These are phyloP conservation scores for Thecophora atra DNA, from an alignment of 2,888 invertebrate species.

Conservation along the genomic window DNA sequence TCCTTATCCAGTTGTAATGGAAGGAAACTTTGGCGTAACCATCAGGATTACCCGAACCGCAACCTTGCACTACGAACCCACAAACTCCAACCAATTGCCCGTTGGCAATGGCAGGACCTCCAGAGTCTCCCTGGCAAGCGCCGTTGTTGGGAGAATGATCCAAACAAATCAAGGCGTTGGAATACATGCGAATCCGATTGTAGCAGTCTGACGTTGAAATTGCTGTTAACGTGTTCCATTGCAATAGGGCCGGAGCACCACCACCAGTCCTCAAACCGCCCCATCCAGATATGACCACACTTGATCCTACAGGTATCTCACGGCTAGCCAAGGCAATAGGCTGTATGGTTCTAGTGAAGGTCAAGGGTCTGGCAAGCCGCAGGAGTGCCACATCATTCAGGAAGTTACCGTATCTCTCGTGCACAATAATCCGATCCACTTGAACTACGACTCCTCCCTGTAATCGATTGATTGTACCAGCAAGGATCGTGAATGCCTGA, in stretches of 20 bases:
- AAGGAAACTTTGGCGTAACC: slow-evolving; percentile 57
- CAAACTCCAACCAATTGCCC: slow-evolving; percentile 56
- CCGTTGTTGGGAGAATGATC: slow-evolving; percentile 52
- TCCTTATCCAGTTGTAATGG: slow-evolving; percentile 58
- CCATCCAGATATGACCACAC: slow-evolving; percentile 58
- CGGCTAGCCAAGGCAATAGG: slow-evolving; percentile 51
- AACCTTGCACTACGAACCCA: slow-evolving; percentile 53
- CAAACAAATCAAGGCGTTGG: slow-evolving; percentile 55
- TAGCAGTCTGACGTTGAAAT: slow-evolving; percentile 50
- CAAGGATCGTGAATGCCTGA: slow-evolving; percentile 37
- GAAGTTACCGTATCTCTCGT: slow-evolving; percentile 53
- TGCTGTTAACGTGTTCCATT: slow-evolving; percentile 51
- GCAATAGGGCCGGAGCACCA: slow-evolving; percentile 48
- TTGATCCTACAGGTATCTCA: slow-evolving; percentile 47
- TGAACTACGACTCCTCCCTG: slow-evolving; percentile 53
- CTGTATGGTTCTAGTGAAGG: slow-evolving; percentile 49
- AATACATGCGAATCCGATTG: slow-evolving; percentile 41
- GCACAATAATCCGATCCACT: slow-evolving; percentile 50
- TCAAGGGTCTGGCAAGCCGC: slow-evolving; percentile 49
- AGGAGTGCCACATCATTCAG: slow-evolving; percentile 57
- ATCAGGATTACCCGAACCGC: slow-evolving; percentile 55
- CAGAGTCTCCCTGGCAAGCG: slow-evolving; percentile 58
- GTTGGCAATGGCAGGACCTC: slow-evolving; percentile 56
- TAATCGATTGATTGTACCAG: slow-evolving; percentile 50
- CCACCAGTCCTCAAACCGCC: slow-evolving; percentile 50